Conservation (phyloP, 1,140 invertebrate species). For the Aplysia californica region DNA sequence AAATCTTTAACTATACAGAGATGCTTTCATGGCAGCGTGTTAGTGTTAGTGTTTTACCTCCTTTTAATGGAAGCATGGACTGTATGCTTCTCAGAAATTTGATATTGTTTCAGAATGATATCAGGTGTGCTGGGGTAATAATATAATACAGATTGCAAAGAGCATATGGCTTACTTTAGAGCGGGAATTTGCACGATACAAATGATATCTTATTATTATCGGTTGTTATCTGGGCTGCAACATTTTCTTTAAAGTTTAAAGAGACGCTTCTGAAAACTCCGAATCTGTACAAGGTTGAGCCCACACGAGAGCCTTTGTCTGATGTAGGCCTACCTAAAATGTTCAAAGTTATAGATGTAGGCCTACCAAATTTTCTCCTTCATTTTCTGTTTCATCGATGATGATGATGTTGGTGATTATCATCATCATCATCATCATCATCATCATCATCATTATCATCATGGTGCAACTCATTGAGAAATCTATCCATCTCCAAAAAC, state of each 20-base stretch:
- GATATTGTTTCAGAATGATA: too few species aligned
- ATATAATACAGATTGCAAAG: too few species aligned
- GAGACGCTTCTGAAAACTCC: slow-evolving; percentile 93
- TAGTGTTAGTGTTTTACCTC: too few species aligned
- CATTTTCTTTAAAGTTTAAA: slow-evolving; percentile 71
- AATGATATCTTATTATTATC: too few species aligned
- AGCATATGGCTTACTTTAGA: too few species aligned
- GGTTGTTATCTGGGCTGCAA: not conserved
- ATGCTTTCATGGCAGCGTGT: too few species aligned
- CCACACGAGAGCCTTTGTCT: not conserved
- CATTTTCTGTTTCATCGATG: slow-evolving; percentile 78
- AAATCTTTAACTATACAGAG: too few species aligned
- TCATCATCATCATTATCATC: not conserved
- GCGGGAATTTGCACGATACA: too few species aligned
- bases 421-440: slow-evolving; percentile 77
- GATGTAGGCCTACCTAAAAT: not conserved
- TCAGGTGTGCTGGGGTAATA: too few species aligned
- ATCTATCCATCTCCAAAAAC: not conserved
- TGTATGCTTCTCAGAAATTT: too few species aligned
- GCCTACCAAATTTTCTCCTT: not conserved
- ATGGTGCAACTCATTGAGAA: not conserved
- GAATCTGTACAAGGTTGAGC: slow-evolving; percentile 87
- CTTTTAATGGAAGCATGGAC: too few species aligned
- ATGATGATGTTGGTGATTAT: slow-evolving; percentile 88
- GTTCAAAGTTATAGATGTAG: not conserved